Evolutionary conservation across 2,113 vertebrate genomes (phyloP).

Genomic region (Mohoua ochrocephala): DNA sequence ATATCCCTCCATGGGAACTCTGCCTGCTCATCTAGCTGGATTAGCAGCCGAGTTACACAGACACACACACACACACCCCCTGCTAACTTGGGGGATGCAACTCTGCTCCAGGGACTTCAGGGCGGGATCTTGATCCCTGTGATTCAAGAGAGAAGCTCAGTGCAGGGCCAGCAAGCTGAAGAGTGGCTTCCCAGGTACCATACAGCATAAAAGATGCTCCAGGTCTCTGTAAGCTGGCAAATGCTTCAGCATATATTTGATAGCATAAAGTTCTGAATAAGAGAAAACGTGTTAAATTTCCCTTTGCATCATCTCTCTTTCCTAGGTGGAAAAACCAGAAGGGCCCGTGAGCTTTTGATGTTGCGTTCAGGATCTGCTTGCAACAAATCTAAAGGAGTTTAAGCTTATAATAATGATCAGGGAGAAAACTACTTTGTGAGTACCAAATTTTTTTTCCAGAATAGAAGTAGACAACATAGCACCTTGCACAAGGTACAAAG

Average conservation of each 20-base stretch:
- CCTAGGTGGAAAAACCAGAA: neutral
- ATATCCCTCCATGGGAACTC: neutral
- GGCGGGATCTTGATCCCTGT: neutral
- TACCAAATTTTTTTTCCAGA: neutral
- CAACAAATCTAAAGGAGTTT: neutral
- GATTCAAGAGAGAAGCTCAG: neutral
- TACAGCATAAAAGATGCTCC: neutral
- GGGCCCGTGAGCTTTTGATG: neutral
- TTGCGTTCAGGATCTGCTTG: neutral
- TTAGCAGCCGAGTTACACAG: neutral
- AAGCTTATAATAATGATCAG: neutral
- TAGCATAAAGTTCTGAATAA: neutral
- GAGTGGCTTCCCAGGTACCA: neutral
- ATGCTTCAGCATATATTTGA: neutral
- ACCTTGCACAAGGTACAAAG: neutral
- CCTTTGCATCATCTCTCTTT: neutral
- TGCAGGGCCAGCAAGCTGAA: neutral
- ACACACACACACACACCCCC: neutral
- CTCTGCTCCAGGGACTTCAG: neutral
- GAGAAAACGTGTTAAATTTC: neutral
- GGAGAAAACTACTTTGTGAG: neutral
- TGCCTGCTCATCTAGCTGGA: neutral
- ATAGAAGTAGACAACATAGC: neutral
- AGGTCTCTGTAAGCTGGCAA: neutral
- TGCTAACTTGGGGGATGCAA: rapidly evolving